These are phyloP conservation scores for Rugalucina vietnamica DNA, from an alignment of 2,888 invertebrate genomes.

Conservation along the genomic window DNA sequence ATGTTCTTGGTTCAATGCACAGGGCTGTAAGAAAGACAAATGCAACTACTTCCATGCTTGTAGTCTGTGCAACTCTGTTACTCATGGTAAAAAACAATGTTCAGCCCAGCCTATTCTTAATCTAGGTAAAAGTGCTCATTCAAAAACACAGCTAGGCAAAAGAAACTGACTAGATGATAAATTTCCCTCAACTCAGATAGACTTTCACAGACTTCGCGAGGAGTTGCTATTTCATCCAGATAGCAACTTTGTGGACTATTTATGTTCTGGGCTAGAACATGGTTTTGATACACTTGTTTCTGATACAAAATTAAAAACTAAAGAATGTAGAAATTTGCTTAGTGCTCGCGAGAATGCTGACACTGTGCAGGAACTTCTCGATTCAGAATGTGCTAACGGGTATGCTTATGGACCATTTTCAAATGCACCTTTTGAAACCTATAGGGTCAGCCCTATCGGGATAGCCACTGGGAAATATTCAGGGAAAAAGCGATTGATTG, in stretches of 20 bases:
- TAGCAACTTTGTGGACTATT: neutral
- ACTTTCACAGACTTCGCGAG: neutral
- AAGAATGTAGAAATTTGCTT: slow-evolving; percentile 35
- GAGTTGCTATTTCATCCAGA: neutral
- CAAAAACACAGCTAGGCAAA: neutral
- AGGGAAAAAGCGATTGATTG: slow-evolving; percentile 48
- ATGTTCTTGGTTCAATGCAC: neutral
- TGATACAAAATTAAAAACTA: neutral
- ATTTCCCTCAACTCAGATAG: neutral
- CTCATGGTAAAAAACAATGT: neutral
- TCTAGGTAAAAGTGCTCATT: neutral
- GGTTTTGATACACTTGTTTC: neutral
- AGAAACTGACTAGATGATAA: neutral
- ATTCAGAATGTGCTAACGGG: slow-evolving; percentile 41
- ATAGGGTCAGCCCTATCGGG: slow-evolving; percentile 53
- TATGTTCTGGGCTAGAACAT: neutral
- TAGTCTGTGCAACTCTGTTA: neutral
- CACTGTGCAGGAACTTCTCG: slow-evolving; percentile 32
- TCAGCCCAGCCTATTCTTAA: neutral
- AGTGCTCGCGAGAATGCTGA: slow-evolving; percentile 33
- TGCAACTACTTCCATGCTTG: neutral
- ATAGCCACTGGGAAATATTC: slow-evolving; percentile 54
- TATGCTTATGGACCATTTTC: slow-evolving; percentile 48
- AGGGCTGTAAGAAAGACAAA: neutral
- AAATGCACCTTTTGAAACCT: slow-evolving; percentile 27